Percentiles rank a stretch among this genome's conserved stretches.
These are phyloP conservation scores for Sterna hirundo DNA, from an alignment of 2,113 vertebrate species.

Conservation along the genomic window DNA sequence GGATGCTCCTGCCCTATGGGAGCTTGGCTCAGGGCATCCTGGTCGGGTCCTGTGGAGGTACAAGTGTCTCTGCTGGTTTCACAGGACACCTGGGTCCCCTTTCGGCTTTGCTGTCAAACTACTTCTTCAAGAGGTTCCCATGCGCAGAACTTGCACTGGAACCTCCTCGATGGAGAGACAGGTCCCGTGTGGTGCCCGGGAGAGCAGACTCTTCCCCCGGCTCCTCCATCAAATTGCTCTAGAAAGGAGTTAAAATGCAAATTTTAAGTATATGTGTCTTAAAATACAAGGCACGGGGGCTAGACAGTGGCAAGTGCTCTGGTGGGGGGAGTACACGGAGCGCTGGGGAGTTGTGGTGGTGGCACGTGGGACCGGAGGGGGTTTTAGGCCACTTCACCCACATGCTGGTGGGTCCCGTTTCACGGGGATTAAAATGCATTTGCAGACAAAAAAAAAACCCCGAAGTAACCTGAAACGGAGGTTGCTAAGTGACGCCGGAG, in stretches of 20 bases:
- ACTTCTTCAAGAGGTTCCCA: not conserved
- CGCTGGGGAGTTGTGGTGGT: not conserved
- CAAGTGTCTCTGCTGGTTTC: not conserved
- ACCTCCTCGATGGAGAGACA: not conserved
- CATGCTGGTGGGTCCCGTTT: not conserved
- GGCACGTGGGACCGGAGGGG: rapidly evolving
- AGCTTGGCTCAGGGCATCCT: not conserved
- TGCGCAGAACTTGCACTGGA: not conserved
- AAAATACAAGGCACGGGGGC: not conserved
- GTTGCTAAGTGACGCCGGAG: not conserved
- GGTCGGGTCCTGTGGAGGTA: not conserved
- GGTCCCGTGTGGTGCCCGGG: rapidly evolving
- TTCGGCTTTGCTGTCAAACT: not conserved
- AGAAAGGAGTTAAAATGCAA: not conserved
- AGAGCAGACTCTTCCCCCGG: not conserved
- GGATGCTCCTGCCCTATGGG: not conserved
- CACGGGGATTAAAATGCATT: not conserved
- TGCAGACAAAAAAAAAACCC: not conserved
- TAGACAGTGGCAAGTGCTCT: not conserved
- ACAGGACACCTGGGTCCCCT: not conserved
- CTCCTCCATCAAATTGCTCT: not conserved
- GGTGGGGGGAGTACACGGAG: not conserved
- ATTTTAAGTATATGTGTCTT: not conserved
- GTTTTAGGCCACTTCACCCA: not conserved
- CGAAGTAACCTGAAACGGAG: constrained; percentile 3